Evolutionary conservation across 2,797 vertebrate genomes (phyloP), one percentile per base, ranked within the genome.

Genomic region (Octomys mimax): DNA sequence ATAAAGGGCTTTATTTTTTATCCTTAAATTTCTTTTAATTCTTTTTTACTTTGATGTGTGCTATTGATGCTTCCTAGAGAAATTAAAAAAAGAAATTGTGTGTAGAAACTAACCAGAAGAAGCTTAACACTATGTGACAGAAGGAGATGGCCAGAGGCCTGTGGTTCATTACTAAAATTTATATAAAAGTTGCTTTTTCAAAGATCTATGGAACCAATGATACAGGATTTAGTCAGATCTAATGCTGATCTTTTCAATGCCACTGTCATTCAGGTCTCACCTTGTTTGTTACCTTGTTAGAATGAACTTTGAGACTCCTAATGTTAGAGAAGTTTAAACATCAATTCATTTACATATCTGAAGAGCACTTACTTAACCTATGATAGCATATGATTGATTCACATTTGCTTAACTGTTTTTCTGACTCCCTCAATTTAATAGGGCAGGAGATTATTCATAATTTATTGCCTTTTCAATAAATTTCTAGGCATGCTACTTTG

Each of bases 301-400:
- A 61, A 68, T 92, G 39, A 92, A 46, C 62, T 90, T 90, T 21
- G 24, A 87, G 49, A 46, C 39, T 73, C n/a, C 54, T 5, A 54
- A 71, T 88, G 68, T 52, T 89, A 82, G 93, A 42, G 33, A 83
- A 92, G 31, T 93, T 93, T 78, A 92, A 93, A 95, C 28, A 95
- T 87, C 66, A 89, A 33, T 21, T 89, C 46, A 91, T 87, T 97
- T 87, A 94, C 81, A 70, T 95, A 68, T 90, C 77, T 24, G 12
- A 52, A 33, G 82, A 84, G 14, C 59, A 89, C 36, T 92, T 82
- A 79, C 24, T 19, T 94, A 89, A 87, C 62, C 61, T 93, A 68
- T 90, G 86, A 88, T 70, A 54, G 3, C 0, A 13, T 57, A 62
- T 64, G n/a, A 21, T 82, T 49, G 31, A 82, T 62, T 94, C n/a